A percentile compares a stretch with the other conserved stretches of the same genome.
These are phyloP conservation scores for Prinia subflava DNA, from an alignment of 2,113 vertebrate species.

Conservation along the genomic window DNA sequence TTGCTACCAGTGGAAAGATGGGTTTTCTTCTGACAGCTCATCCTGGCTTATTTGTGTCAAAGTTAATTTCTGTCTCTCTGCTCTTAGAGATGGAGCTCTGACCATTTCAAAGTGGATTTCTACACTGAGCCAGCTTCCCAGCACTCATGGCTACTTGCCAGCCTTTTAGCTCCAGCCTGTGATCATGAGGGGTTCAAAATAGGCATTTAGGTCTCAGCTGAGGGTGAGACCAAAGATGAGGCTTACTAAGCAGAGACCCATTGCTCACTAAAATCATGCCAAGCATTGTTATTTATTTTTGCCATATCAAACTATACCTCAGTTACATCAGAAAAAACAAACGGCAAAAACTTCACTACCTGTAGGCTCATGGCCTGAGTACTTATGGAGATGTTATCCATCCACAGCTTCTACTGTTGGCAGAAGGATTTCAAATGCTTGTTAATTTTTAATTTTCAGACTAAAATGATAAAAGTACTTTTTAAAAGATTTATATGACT, in stretches of 20 bases:
- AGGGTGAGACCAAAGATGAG: not conserved
- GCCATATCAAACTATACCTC: not conserved
- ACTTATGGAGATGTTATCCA: not conserved
- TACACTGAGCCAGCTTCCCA: not conserved
- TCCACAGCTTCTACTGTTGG: not conserved
- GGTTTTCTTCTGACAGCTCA: not conserved
- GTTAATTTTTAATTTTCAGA: not conserved
- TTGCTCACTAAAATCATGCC: not conserved
- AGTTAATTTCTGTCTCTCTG: not conserved
- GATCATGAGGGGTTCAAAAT: not conserved
- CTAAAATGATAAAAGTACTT: not conserved
- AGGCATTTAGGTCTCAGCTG: not conserved
- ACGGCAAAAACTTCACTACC: not conserved
- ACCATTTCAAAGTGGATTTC: not conserved
- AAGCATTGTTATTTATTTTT: not conserved
- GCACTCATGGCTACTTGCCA: not conserved
- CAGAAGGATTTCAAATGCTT: not conserved
- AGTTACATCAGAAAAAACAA: not conserved
- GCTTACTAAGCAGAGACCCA: not conserved
- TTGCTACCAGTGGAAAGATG: not conserved
- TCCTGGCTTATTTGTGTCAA: not conserved
- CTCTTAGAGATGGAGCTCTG: not conserved
- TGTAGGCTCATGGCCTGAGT: accelerated
- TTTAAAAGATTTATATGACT: not conserved
- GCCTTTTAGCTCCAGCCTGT: not conserved